These are phyloP conservation scores for Stichopus chloronotus DNA, from an alignment of 35 echinoderm and acorn worm genomes.

Conservation along the genomic window DNA sequence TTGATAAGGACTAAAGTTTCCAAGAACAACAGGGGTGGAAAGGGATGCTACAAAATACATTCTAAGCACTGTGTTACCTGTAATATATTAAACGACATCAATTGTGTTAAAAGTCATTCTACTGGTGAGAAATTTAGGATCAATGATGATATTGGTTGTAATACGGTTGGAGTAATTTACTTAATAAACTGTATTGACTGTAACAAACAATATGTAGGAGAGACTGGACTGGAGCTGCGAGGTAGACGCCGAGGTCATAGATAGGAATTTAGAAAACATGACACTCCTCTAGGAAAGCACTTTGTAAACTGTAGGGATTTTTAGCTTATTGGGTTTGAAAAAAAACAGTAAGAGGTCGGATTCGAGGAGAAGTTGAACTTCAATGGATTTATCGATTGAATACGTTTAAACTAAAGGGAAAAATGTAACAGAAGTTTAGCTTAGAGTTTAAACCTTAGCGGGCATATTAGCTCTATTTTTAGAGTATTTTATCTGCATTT, in stretches of 20 bases:
- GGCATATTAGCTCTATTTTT: neutral
- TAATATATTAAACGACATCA: neutral
- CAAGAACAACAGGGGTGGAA: neutral
- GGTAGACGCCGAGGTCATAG: neutral
- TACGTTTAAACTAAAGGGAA: neutral
- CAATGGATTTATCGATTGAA: no score
- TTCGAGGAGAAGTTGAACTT: no score
- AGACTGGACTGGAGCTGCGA: neutral
- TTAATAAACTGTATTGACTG: neutral
- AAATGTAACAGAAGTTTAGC: neutral
- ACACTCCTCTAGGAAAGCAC: neutral
- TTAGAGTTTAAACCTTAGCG: neutral
- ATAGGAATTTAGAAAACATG: neutral
- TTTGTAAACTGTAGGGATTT: neutral
- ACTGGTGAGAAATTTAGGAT: neutral
- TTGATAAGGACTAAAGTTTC: neutral
- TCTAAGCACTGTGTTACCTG: neutral
- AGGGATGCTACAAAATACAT: neutral
- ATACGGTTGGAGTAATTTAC: neutral
- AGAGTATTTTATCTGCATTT: neutral
- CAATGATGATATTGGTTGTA: neutral
- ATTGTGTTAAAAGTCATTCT: neutral
- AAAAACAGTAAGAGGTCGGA: no score
- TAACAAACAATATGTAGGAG: neutral
- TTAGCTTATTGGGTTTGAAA: no score